These are phyloP conservation scores for Syncerus caffer DNA, from an alignment of 2,797 vertebrate genomes.

Conservation along the genomic window DNA sequence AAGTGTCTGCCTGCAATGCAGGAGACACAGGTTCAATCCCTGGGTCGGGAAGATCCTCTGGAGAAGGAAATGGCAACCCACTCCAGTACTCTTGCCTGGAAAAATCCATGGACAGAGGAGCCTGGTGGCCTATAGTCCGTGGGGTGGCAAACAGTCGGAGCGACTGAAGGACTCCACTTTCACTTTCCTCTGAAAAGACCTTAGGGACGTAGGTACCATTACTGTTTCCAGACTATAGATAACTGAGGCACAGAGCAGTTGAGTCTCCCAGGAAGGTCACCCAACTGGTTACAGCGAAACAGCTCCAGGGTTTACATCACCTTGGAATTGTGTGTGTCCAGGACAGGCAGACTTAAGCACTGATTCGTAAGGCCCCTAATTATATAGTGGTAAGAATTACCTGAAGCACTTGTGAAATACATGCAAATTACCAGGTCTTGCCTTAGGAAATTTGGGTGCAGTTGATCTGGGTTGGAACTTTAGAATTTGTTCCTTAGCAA, in stretches of 20 bases:
- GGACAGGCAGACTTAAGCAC: not conserved
- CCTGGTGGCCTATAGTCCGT: not conserved
- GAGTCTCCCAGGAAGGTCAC: not conserved
- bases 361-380: not conserved
- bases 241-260: not conserved
- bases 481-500: not conserved
- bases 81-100: not conserved
- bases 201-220: not conserved
- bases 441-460: not conserved
- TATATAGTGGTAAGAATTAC: not conserved
- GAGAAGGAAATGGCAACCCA: not conserved
- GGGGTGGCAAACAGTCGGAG: not conserved
- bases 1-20: not conserved
- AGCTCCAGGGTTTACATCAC: not conserved
- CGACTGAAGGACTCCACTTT: not conserved
- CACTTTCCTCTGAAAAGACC: not conserved
- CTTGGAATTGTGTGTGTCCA: not conserved
- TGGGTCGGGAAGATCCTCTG: not conserved
- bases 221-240: not conserved
- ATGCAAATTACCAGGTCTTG: not conserved
- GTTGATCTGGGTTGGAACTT: not conserved
- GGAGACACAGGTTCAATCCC: rapidly evolving
- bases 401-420: not conserved
- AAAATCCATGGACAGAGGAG: not conserved
- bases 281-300: not conserved